Evolutionary conservation across 2,797 vertebrate species (phyloP).

Genomic region (Chrosomus eos): DNA sequence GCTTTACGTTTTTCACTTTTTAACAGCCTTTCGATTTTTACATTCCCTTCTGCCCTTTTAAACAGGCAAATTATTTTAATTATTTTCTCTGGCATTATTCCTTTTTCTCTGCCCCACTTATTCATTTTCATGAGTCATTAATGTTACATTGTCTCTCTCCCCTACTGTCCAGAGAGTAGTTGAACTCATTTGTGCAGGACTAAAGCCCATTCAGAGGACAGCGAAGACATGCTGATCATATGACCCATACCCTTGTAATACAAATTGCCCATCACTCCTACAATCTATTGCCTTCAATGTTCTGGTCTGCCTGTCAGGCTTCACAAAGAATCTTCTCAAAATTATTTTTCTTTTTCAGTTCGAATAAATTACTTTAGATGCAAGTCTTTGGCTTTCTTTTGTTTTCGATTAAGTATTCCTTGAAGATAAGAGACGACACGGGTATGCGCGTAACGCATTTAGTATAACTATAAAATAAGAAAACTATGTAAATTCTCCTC

Average conservation of each 20-base stretch:
- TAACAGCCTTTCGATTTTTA: neutral
- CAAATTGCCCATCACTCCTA: constrained; percentile 50
- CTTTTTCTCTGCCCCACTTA: constrained; percentile 23
- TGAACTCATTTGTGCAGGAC: constrained; percentile 46
- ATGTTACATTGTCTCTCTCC: constrained; percentile 43
- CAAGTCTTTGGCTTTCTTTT: constrained; percentile 32
- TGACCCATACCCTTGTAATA: constrained; percentile 47
- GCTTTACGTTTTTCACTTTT: neutral
- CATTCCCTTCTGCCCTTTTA: constrained; percentile 20
- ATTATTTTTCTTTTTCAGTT: constrained; percentile 32
- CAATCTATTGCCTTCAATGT: constrained; percentile 37
- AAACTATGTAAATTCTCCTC: neutral
- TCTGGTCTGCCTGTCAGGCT: constrained; percentile 36
- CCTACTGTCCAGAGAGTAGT: constrained; percentile 33
- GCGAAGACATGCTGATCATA: constrained; percentile 40
- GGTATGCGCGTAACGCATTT: neutral
- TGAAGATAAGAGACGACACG: neutral
- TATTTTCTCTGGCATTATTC: constrained; percentile 26
- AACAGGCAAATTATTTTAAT: constrained; percentile 45
- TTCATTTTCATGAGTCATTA: constrained; percentile 49
- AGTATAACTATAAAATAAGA: neutral
- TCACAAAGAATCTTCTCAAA: constrained; percentile 45
- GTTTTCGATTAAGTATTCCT: constrained; percentile 14
- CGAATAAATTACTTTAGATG: constrained; percentile 34
- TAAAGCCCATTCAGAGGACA: constrained; percentile 26